Evolutionary conservation across 1,140 invertebrate species (phyloP).

Genomic region (Ridgeia piscesae): DNA sequence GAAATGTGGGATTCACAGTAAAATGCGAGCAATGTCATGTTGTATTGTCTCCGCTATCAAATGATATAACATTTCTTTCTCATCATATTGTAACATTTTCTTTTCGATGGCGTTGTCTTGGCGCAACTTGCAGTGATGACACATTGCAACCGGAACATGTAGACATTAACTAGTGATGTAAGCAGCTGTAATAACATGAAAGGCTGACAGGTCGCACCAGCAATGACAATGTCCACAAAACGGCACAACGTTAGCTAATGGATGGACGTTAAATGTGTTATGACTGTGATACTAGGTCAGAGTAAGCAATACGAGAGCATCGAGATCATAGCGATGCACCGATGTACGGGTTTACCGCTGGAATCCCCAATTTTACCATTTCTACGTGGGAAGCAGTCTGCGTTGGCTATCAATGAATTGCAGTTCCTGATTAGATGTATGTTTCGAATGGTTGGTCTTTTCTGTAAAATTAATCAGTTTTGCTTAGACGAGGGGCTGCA

Average conservation of each 20-base stretch:
- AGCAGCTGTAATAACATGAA: background rate
- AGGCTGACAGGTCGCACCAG: background rate
- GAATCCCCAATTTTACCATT: background rate
- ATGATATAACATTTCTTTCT: background rate
- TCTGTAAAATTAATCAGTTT: background rate
- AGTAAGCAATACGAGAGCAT: background rate
- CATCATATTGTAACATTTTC: background rate
- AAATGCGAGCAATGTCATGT: background rate
- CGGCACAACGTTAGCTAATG: background rate
- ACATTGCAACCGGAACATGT: background rate
- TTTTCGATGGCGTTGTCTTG: background rate
- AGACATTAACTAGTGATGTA: background rate
- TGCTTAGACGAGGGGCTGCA: background rate
- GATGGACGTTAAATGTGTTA: background rate
- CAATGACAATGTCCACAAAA: background rate
- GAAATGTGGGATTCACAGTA: background rate
- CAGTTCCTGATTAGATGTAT: background rate
- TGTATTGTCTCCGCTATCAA: background rate
- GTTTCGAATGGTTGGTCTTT: background rate
- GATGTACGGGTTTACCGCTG: no score
- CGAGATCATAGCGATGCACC: background rate
- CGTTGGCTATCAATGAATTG: background rate
- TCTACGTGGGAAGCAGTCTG: background rate
- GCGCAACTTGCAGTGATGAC: background rate
- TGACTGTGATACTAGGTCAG: background rate